These are phyloP conservation scores for Unio pictorum DNA, from an alignment of 2,888 invertebrate species.

Conservation along the genomic window DNA sequence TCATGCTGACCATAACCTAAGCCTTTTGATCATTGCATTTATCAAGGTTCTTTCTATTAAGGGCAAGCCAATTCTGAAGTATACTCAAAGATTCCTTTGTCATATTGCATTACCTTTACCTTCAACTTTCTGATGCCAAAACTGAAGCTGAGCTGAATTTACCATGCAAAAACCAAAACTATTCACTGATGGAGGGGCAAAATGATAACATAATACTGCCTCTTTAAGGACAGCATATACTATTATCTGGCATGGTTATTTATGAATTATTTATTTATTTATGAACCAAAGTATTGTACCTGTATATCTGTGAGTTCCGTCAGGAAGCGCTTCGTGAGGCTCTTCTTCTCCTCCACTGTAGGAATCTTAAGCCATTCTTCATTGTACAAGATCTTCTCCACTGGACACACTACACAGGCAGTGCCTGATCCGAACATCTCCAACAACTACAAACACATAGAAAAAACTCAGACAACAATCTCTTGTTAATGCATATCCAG, in stretches of 20 bases:
- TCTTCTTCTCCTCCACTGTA: conserved; percentile 73
- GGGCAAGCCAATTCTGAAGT: too few species aligned
- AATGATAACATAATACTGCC: not conserved
- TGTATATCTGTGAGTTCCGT: conserved; percentile 87
- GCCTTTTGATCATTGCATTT: too few species aligned
- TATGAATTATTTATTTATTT: not conserved
- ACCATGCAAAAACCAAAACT: too few species aligned
- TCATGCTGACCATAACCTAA: too few species aligned
- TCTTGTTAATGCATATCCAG: too few species aligned
- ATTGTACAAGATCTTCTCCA: conserved; percentile 85
- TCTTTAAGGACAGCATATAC: not conserved
- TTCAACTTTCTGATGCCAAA: too few species aligned
- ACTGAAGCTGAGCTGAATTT: too few species aligned
- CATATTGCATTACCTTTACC: too few species aligned
- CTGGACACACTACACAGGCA: conserved; percentile 94
- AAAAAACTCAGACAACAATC: not conserved
- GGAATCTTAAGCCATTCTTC: conserved; percentile 75
- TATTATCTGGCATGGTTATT: not conserved
- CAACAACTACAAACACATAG: conserved; percentile 79
- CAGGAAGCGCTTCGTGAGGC: conserved; percentile 30
- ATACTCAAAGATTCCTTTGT: too few species aligned
- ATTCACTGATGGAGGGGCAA: too few species aligned
- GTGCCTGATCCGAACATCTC: conserved; percentile 99
- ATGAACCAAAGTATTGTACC: conserved; percentile 47
- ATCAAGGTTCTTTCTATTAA: too few species aligned